Base-by-base conservation (phyloP, 2,113 vertebrate species). In the Lamprotornis superbus region DNA sequence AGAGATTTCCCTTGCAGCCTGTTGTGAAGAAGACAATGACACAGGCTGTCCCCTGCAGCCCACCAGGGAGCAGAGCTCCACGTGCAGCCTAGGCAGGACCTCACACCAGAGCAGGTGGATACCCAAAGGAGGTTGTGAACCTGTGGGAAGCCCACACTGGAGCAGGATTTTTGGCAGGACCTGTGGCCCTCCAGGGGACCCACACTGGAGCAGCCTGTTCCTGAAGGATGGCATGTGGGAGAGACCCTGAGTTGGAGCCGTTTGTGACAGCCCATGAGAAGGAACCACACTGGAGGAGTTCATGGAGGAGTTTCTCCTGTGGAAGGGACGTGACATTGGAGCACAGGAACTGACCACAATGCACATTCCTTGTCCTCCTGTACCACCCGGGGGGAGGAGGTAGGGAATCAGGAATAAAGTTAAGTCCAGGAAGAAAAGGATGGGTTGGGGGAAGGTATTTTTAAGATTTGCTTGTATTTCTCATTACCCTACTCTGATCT, bases 361-460 rank as follows among this genome's bases (percentile, higher is more conserved):
- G 0, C 37, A 37, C 28, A 52, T 12, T 39, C 33, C n/a, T 35
- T 5, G 1, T 52, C 8, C 37, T 33, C 28, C 31, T 59, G 33
- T 44, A 65, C 19, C 33, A 65, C 5, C 8, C 4, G 0, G 0
- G 4, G 7, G 7, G 8, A 81, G 8, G 7, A 44, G 6, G 3
- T 7, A 89, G 28, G 30, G 60, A 67, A 67, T 53, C 11, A 47
- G 53, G 20, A 52, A 59, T 24, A n/a, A 52, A 18, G 8, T 24
- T 46, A 53, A 70, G 27, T 28, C 44, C 3, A 9, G 23, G 19
- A 82, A 67, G 14, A 81, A 64, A 75, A 65, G 24, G 28, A 75
- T 33, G 16, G 9, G 25, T 7, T 37, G 10, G 12, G 27, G 6
- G 9, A 74, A 65, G 16, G 23, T 39, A 46, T 68, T 75, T 67